These are phyloP conservation scores for Maniola hyperantus DNA, from an alignment of 2,888 invertebrate species.

Conservation along the genomic window DNA sequence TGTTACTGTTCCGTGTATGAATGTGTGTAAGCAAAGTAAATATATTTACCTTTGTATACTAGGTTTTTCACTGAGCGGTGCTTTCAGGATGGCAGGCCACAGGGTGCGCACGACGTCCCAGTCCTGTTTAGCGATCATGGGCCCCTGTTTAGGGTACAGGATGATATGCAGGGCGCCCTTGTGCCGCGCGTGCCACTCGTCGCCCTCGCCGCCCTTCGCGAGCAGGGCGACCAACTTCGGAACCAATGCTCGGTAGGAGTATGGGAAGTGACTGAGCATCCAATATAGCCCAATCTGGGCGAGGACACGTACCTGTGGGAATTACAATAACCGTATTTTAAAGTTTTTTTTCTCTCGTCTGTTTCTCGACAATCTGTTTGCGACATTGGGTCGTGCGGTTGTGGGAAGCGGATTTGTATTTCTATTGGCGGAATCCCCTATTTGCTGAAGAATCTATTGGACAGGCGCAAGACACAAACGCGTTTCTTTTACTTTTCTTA, in stretches of 20 bases:
- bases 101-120: constrained; percentile 88
- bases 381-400: no score
- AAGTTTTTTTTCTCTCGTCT: no score
- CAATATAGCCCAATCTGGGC: constrained; percentile 86
- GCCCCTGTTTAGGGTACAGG: constrained; percentile 84
- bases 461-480: no score
- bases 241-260: constrained; percentile 86
- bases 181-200: constrained; percentile 72
- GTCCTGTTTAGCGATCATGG: constrained; percentile 87
- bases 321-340: not conserved
- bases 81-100: constrained; percentile 90
- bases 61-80: constrained; percentile 93
- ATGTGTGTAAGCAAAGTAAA: no score
- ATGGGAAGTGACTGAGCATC: constrained; percentile 85
- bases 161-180: constrained; percentile 90
- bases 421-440: no score
- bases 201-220: constrained; percentile 70
- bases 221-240: constrained; percentile 85
- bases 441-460: no score
- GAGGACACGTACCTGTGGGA: constrained; percentile 79
- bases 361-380: no score
- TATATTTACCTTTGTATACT: constrained; percentile 62
- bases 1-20: no score
- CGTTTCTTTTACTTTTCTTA: no score
- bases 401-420: no score